Evolutionary conservation across 2,113 vertebrate species (phyloP).

Genomic region (Erinaceus europaeus): DNA sequence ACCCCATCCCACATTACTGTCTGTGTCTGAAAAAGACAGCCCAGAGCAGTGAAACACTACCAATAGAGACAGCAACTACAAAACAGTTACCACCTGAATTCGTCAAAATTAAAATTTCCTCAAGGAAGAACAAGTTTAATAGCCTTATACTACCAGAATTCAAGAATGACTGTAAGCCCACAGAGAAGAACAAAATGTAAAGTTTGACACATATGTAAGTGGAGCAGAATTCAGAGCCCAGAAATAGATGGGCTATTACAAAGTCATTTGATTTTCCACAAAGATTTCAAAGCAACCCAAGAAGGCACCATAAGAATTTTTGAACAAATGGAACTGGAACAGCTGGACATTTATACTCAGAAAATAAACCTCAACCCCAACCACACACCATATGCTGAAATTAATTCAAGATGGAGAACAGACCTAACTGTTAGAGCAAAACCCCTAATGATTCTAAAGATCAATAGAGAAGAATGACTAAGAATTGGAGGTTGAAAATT

Average conservation of each 20-base stretch:
- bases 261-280: conserved; percentile 13
- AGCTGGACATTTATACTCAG: background rate
- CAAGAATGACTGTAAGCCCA: background rate
- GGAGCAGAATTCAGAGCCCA: background rate
- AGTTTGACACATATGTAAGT: background rate
- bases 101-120: background rate
- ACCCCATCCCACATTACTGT: too few species aligned
- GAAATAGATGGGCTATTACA: background rate
- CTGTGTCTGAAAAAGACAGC: too few species aligned
- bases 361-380: background rate
- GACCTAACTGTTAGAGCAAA: background rate
- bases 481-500: background rate
- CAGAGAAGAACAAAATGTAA: background rate
- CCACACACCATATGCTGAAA: background rate
- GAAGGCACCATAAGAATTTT: background rate
- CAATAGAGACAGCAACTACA: too few species aligned
- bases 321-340: background rate
- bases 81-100: background rate
- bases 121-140: background rate
- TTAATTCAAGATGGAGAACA: background rate
- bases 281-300: background rate
- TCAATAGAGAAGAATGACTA: background rate
- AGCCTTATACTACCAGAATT: background rate
- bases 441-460: background rate
- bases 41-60: too few species aligned